phyloP scores from a whole-genome alignment of 2,888 invertebrate species.

The Mythimna pallens region DNA sequence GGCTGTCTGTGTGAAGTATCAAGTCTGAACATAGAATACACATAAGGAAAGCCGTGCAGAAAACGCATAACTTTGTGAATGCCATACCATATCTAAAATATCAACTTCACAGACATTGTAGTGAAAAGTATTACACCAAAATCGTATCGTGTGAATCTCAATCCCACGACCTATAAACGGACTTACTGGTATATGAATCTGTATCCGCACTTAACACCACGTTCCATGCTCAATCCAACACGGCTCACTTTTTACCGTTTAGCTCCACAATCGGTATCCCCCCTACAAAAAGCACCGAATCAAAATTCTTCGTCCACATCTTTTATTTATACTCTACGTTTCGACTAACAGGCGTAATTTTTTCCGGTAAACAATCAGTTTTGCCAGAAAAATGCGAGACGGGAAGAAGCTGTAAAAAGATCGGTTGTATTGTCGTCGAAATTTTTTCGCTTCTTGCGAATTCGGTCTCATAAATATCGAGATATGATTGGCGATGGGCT shows the following conservation, averaged over 20 bases:
- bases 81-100: not conserved
- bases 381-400: constrained; percentile 89
- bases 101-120: not conserved
- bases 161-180: constrained; percentile 70
- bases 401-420: constrained; percentile 88
- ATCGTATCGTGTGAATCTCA: constrained; percentile 10
- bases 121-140: not conserved
- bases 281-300: constrained; percentile 85
- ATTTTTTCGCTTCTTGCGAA: constrained; percentile 78
- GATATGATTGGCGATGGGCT: constrained; percentile 82
- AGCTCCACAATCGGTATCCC: constrained; percentile 81
- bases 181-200: constrained; percentile 74
- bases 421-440: constrained; percentile 76
- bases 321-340: constrained; percentile 88
- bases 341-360: constrained; percentile 90
- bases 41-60: not conserved
- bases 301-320: constrained; percentile 88
- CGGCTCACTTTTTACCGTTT: constrained; percentile 78
- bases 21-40: not conserved
- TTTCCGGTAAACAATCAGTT: constrained; percentile 91
- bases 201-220: constrained; percentile 79
- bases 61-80: not conserved
- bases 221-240: constrained; percentile 82
- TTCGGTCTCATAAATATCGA: constrained; percentile 81
- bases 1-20: too few relatives aligned